Evolutionary conservation across 2,888 invertebrate species (phyloP), one percentile per base, ranked within the genome.

Genomic region (Mechanitis messenoides): DNA sequence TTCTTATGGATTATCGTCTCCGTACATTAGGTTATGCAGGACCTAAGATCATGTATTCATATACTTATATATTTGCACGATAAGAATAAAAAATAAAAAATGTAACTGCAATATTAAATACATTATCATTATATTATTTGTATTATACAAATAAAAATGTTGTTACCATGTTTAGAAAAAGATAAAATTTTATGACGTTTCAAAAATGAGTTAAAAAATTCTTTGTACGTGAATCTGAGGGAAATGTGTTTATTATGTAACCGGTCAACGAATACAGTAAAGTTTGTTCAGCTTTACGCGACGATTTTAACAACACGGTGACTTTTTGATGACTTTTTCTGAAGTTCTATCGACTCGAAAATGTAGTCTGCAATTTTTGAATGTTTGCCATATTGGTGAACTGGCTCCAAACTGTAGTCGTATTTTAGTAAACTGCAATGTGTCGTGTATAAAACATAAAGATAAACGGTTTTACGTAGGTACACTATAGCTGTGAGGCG

Each of bases 221-320:
- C 20, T 28, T 50, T 50, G 3, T 31, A 31, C 31, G 31, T 50
- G n/a, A 50, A 31, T 45, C 46, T 59, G 55, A 55, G 59, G 55
- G 38, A 55, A 58, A 59, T 46, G 56, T 45, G 58, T 59, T 63
- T 63, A 58, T 63, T 61, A 61, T 67, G 64, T 71, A 73, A 75
- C 77, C 72, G 71, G 75, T 75, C 80, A 76, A 75, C 78, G 75
- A 78, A 78, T 78, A 74, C 71, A 71, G 71, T 71, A 75, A 79
- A 80, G 73, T 77, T 76, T 69, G 75, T 74, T 73, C 75, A 75
- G 75, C 75, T 77, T 76, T 78, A 81, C 82, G 84, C 81, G 79
- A 75, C 74, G 79, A 78, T 81, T 84, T 81, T 82, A 79, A 80
- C 81, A 83, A 81, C 76, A 76, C 73, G 62, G 68, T 65, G 72